A percentile compares a stretch with the other conserved stretches of the same genome.
These are phyloP conservation scores for Poeciliopsis turrubarensis DNA, from an alignment of 2,113 vertebrate genomes.

Conservation along the genomic window DNA sequence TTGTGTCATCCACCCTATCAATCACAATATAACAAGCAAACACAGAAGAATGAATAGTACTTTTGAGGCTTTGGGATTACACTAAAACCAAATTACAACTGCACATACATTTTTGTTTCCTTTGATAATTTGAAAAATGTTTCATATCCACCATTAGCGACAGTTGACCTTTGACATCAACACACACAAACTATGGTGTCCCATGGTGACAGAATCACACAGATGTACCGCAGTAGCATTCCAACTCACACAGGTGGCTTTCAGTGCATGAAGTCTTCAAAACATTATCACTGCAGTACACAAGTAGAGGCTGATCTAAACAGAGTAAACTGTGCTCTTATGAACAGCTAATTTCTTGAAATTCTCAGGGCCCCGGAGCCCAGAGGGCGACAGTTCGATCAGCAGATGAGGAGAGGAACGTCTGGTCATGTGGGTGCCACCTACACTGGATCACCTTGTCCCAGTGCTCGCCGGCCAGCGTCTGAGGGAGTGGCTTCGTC, in stretches of 20 bases:
- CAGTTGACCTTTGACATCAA: conserved; percentile 3
- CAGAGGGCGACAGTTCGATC: conserved; percentile 96
- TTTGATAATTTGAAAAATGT: background rate
- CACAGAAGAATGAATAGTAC: background rate
- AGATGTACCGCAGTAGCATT: background rate
- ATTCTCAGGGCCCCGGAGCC: conserved; percentile 82
- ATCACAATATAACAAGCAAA: conserved; percentile 21
- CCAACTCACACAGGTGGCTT: conserved; percentile 38
- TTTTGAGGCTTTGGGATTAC: background rate
- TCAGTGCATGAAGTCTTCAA: conserved; percentile 11
- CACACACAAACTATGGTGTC: conserved; percentile 7
- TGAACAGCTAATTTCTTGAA: background rate
- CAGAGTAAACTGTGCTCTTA: conserved; percentile 15
- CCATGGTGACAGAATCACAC: conserved; percentile 47
- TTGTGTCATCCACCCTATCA: conserved; percentile 67
- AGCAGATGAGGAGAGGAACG: conserved; percentile 95
- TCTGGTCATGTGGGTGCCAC: conserved; percentile 93
- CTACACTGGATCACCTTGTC: conserved; percentile 98
- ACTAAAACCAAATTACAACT: background rate
- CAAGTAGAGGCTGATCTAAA: background rate
- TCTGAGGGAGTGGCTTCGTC: conserved; percentile 93
- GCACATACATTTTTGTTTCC: background rate
- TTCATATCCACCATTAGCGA: background rate
- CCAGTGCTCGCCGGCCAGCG: conserved; percentile 90
- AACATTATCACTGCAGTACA: background rate